Evolutionary conservation across 2,888 invertebrate species (phyloP).

Genomic region (Latrodectus hesperus): DNA sequence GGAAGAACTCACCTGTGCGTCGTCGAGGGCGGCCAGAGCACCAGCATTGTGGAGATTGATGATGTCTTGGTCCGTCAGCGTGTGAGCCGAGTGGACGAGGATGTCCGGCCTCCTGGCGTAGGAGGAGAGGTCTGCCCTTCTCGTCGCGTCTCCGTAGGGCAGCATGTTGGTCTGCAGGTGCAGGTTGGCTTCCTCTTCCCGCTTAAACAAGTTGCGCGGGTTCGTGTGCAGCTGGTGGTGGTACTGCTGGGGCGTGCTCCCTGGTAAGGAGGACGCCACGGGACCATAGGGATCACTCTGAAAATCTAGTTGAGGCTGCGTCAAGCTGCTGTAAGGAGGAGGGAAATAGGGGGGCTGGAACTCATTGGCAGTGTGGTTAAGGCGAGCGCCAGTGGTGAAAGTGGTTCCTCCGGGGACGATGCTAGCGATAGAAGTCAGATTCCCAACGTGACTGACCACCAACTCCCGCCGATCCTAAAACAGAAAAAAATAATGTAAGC

Average conservation of each 20-base stretch:
- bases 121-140: constrained; percentile 71
- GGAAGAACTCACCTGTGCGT: constrained; percentile 73
- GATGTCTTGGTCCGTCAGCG: constrained; percentile 81
- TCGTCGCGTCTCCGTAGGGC: constrained; percentile 70
- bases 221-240: constrained; percentile 76
- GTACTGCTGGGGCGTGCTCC: constrained; percentile 78
- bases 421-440: constrained; percentile 79
- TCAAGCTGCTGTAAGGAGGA: constrained; percentile 86
- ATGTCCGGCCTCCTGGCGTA: constrained; percentile 76
- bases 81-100: constrained; percentile 79
- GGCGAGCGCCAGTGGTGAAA: constrained; percentile 77
- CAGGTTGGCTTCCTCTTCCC: constrained; percentile 81
- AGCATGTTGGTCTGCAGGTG: constrained; percentile 77
- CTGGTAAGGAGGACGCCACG: constrained; percentile 80
- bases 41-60: constrained; percentile 86
- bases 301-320: constrained; percentile 80
- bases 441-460: constrained; percentile 78
- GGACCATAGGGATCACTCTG: constrained; percentile 83
- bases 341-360: constrained; percentile 99
- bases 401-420: constrained; percentile 75
- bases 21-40: constrained; percentile 80
- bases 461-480: constrained; percentile 78
- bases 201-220: constrained; percentile 73
- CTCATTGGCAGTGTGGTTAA: constrained; percentile 80
- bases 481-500: not conserved